Evolutionary conservation across 2,888 invertebrate species (phyloP).

Genomic region (Phortica magna): DNA sequence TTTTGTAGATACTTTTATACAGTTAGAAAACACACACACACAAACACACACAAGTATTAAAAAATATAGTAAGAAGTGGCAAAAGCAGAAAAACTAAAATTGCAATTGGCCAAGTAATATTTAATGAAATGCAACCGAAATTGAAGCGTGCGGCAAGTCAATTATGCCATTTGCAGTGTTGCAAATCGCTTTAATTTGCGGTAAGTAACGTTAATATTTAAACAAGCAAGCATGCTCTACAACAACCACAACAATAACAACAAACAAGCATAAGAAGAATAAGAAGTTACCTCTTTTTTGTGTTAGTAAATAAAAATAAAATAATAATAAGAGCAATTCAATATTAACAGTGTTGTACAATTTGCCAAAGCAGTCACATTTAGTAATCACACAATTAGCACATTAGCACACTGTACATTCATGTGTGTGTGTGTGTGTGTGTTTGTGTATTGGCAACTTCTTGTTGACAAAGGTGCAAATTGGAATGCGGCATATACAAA

Average conservation of each 20-base stretch:
- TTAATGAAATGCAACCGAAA: background rate
- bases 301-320: too few species aligned
- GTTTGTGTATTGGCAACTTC: background rate
- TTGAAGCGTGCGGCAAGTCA: too few species aligned
- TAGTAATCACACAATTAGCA: background rate
- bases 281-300: too few species aligned
- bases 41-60: background rate
- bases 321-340: too few species aligned
- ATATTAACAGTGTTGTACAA: too few species aligned
- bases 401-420: background rate
- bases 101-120: background rate
- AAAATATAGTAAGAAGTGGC: background rate
- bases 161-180: background rate
- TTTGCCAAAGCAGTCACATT: too few species aligned
- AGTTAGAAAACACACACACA: background rate
- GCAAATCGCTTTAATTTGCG: background rate
- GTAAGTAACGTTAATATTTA: too few species aligned
- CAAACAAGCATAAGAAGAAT: too few species aligned
- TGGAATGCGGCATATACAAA: conserved; percentile 3
- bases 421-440: background rate
- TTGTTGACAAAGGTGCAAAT: conserved; percentile 3
- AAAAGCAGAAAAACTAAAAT: background rate
- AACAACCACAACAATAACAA: too few species aligned
- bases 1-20: too few species aligned
- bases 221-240: too few species aligned